These are phyloP conservation scores for Brachypteracias leptosomus DNA, from an alignment of 2,113 vertebrate genomes.

Conservation along the genomic window DNA sequence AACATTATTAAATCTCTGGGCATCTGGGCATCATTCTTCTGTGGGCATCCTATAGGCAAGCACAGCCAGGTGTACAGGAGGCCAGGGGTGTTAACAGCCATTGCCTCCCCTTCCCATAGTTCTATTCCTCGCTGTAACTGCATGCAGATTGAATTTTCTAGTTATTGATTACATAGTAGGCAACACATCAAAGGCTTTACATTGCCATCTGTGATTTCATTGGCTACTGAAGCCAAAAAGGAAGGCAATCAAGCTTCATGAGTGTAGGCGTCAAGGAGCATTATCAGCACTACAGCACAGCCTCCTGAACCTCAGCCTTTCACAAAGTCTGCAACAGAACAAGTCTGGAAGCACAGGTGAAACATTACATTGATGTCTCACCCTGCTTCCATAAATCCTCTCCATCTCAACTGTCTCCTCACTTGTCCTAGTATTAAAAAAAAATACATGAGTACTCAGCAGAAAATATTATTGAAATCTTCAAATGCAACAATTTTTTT, in stretches of 20 bases:
- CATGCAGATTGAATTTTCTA: background rate
- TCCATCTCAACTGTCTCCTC: fast-evolving
- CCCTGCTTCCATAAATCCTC: background rate
- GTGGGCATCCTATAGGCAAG: background rate
- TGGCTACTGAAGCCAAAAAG: background rate
- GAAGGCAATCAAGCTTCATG: background rate
- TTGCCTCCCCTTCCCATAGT: background rate
- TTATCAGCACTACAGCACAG: background rate
- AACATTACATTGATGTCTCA: background rate
- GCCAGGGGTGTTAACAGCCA: background rate
- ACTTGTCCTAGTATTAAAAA: background rate
- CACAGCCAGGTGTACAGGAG: background rate
- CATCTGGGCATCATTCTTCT: background rate
- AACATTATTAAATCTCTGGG: background rate
- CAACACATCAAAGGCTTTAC: background rate
- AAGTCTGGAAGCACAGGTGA: fast-evolving
- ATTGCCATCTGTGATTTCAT: background rate
- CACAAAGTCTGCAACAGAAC: background rate
- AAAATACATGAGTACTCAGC: background rate
- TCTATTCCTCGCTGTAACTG: background rate
- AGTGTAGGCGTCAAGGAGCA: too few species aligned
- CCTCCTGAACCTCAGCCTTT: background rate
- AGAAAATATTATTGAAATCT: background rate
- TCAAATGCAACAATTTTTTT: background rate
- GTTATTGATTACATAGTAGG: background rate